A percentile compares a stretch with the other conserved stretches of the same genome.
These are phyloP conservation scores for Aspidiotus rigidus DNA, from an alignment of 2,888 invertebrate genomes.

Conservation along the genomic window DNA sequence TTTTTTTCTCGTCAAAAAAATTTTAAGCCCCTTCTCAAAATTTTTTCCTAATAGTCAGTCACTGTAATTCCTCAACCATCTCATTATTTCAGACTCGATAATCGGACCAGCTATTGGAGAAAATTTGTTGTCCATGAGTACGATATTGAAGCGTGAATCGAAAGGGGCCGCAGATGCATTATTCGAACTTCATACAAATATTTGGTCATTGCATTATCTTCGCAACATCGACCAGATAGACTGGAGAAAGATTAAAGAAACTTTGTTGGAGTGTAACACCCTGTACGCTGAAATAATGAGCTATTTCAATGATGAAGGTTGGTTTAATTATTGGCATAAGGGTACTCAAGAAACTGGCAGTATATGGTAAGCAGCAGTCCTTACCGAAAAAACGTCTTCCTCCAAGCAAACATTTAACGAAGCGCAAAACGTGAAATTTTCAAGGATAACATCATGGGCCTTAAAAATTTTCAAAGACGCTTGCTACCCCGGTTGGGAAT, in stretches of 20 bases:
- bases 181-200: conserved; percentile 49
- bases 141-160: conserved; percentile 44
- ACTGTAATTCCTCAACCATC: conserved; percentile 17
- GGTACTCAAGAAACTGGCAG: conserved; percentile 40
- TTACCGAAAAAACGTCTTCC: too few species aligned
- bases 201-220: conserved; percentile 49
- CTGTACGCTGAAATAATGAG: conserved; percentile 43
- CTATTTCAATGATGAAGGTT: conserved; percentile 41
- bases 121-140: conserved; percentile 40
- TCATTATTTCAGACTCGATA: conserved; percentile 49
- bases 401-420: neutral
- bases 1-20: neutral
- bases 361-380: conserved; percentile 42
- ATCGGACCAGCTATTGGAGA: conserved; percentile 47
- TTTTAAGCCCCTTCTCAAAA: neutral
- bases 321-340: conserved; percentile 44
- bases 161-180: conserved; percentile 48
- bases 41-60: too few species aligned
- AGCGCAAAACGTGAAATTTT: neutral
- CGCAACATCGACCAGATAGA: conserved; percentile 47
- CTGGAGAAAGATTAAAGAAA: conserved; percentile 41
- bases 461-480: conserved; percentile 46
- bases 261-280: conserved; percentile 43
- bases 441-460: conserved; percentile 48
- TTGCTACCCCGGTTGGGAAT: conserved; percentile 50